These are phyloP conservation scores for Agonopterix subpropinquella DNA, from an alignment of 2,888 invertebrate species.

Conservation along the genomic window DNA sequence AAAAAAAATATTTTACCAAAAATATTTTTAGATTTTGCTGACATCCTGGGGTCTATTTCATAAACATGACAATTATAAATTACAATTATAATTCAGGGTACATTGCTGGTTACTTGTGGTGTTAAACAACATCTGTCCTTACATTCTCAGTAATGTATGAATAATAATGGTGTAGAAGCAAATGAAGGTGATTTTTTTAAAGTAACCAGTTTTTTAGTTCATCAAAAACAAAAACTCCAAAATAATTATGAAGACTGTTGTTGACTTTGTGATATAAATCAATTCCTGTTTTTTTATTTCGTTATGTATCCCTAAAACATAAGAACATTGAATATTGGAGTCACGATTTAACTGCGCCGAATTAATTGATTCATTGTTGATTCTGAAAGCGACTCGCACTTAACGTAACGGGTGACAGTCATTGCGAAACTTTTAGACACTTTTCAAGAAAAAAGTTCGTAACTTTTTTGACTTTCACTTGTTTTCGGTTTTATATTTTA, in stretches of 20 bases:
- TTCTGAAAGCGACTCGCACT: slow-evolving; percentile 31
- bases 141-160: no score
- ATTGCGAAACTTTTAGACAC: slow-evolving; percentile 20
- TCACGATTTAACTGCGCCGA: not conserved
- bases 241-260: no score
- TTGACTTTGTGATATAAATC: no score
- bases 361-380: slow-evolving; percentile 26
- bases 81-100: no score
- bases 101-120: no score
- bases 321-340: slow-evolving; percentile 1
- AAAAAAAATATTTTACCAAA: no score
- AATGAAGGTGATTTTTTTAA: not conserved
- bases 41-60: not conserved
- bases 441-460: slow-evolving; percentile 21
- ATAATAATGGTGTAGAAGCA: not conserved
- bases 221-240: no score
- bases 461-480: slow-evolving; percentile 27
- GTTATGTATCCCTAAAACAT: not conserved
- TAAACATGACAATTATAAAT: no score
- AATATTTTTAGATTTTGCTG: not conserved
- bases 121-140: no score
- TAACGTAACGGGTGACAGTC: slow-evolving; percentile 34
- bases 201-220: no score
- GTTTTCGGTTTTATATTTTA: slow-evolving; percentile 21
- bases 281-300: no score